phyloP scores from a whole-genome alignment of 2,113 vertebrate species.

The Crypturellus undulatus region DNA sequence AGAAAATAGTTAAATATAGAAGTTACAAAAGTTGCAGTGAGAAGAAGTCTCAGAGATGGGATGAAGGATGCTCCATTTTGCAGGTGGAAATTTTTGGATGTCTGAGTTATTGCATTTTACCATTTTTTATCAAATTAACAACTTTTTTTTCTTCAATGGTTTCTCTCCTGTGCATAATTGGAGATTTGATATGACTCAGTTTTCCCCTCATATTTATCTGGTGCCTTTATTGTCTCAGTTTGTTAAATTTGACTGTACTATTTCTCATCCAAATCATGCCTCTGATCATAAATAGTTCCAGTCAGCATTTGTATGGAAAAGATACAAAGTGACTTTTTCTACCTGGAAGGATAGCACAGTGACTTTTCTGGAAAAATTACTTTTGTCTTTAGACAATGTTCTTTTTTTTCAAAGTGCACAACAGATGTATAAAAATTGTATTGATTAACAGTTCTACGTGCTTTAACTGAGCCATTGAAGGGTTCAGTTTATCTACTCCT shows the following conservation, averaged over 20 bases:
- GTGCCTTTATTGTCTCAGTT: neutral
- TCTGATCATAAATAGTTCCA: neutral
- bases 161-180: neutral
- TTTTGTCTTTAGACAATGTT: neutral
- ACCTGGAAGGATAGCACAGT: neutral
- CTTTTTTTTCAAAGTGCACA: neutral
- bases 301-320: neutral
- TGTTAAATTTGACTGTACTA: neutral
- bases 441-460: neutral
- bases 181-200: neutral
- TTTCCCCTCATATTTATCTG: neutral
- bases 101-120: neutral
- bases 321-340: neutral
- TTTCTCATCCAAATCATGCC: neutral
- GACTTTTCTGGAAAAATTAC: neutral
- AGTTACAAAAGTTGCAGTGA: neutral
- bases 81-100: neutral
- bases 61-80: neutral
- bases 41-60: neutral
- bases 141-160: conserved; percentile 26
- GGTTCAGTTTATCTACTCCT: neutral
- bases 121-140: neutral
- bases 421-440: neutral
- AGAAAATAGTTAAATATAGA: neutral
- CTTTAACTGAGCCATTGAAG: neutral